Evolutionary conservation across 2,113 vertebrate genomes (phyloP), one percentile per base, ranked within the genome.

Genomic region (Platichthys flesus): DNA sequence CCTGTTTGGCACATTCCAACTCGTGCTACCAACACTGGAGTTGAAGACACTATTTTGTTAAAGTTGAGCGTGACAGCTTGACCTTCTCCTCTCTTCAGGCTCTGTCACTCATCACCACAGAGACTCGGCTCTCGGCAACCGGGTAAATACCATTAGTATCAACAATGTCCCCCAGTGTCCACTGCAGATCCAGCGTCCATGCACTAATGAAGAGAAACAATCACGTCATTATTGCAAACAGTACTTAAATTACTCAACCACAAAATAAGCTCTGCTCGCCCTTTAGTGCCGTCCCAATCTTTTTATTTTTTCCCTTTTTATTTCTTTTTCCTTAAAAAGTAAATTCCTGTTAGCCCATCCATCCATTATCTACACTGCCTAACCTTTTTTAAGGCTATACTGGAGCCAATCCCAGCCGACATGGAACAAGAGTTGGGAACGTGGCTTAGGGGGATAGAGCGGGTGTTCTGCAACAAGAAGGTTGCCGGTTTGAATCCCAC

Each of bases 41-140:
- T 24, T 42, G 68, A 77, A 76, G 67, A 81, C n/a, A 52, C 72
- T 67, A 57, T 84, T 86, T 83, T 47, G 63, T 81, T 63, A 60
- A 58, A 76, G 66, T 71, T 2, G 37, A 79, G 70, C 71, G 68
- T 78, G 88, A 88, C 86, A 76, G 83, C 68, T 69, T 87, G 88
- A 92, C 92, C 91, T 91, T 93, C 84, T 89, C 81, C 49, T 47
- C 76, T 81, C 77, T 78, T 58, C 72, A 0, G 79, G 78, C 68
- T 75, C 76, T 28, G 37, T 37, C 81, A 67, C 78, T 88, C 81
- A 76, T 88, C 89, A 78, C 85, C 82, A 78, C 85, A 76, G 81
- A 74, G 80, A 88, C 83, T 71, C 31, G 14, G 60, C 78, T 72
- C 61, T 66, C 57, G 5, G 83, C 71, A 68, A 81, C 74, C 70